Percentiles rank a stretch among this genome's conserved stretches.
These are phyloP conservation scores for Dusona sp. DNA, from an alignment of 2,888 invertebrate species.

Conservation along the genomic window DNA sequence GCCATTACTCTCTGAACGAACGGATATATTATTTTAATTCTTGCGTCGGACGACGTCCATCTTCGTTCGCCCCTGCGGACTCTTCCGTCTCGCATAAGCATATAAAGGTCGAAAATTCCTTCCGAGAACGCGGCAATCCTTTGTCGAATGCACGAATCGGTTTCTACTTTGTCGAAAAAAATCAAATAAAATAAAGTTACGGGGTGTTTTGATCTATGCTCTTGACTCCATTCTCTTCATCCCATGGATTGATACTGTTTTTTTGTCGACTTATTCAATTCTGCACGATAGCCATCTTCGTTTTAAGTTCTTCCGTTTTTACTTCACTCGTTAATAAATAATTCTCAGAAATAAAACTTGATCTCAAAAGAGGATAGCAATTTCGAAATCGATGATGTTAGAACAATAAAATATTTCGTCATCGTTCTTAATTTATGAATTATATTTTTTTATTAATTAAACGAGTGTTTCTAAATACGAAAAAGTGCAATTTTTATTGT, in stretches of 20 bases:
- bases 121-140: constrained; percentile 79
- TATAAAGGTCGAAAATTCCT: constrained; percentile 70
- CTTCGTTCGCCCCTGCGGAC: constrained; percentile 39
- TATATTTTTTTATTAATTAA: not conserved
- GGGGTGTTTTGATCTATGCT: constrained; percentile 78
- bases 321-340: not conserved
- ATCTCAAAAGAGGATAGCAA: not conserved
- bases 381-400: not conserved
- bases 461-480: not conserved
- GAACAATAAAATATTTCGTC: not conserved
- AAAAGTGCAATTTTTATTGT: not conserved
- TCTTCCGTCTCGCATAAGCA: constrained; percentile 37
- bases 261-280: constrained; percentile 57
- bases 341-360: not conserved
- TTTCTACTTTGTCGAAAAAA: constrained; percentile 69
- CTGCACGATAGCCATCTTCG: not conserved
- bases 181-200: constrained; percentile 73
- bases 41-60: constrained; percentile 75
- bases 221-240: constrained; percentile 66
- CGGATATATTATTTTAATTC: constrained; percentile 83
- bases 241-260: constrained; percentile 62
- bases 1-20: constrained; percentile 81
- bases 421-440: not conserved
- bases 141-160: constrained; percentile 77
- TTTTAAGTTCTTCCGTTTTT: not conserved